Conservation (phyloP, 2,113 vertebrate genomes). For the Otis tarda region DNA sequence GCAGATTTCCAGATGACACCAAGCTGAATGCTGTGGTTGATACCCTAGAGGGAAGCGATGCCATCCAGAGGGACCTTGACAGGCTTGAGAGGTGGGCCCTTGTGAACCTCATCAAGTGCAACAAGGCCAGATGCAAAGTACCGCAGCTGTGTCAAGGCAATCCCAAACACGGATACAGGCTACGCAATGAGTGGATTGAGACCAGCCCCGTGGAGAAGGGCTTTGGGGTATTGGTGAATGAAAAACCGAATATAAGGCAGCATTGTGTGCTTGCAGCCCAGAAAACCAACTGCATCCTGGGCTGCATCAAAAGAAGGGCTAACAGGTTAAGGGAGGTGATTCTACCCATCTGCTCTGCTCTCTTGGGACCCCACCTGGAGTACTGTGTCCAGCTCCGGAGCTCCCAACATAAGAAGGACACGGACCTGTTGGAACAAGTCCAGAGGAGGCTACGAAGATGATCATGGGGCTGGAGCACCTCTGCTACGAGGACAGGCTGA, state of each 20-base stretch:
- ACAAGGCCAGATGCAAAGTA: neutral
- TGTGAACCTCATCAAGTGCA: accelerated
- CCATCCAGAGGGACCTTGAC: neutral
- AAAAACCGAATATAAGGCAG: neutral
- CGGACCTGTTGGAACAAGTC: neutral
- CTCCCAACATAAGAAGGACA: neutral
- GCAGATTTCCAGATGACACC: neutral
- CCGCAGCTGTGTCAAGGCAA: accelerated
- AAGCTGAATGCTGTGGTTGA: neutral
- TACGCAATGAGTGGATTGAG: neutral
- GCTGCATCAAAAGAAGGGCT: neutral
- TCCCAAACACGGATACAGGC: neutral
- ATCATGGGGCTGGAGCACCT: neutral
- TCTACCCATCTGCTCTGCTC: neutral
- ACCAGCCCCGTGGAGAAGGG: neutral
- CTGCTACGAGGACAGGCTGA: neutral
- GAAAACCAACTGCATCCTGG: neutral
- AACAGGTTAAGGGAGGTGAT: neutral
- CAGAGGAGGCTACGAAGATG: neutral
- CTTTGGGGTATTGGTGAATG: neutral
- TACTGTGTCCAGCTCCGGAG: neutral
- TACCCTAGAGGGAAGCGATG: neutral
- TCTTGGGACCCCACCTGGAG: neutral
- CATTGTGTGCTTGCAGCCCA: neutral
- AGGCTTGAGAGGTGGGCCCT: neutral